Evolutionary conservation across 2,888 invertebrate species (phyloP), one percentile per base, ranked within the genome.

Genomic region (Ceramica pisi): DNA sequence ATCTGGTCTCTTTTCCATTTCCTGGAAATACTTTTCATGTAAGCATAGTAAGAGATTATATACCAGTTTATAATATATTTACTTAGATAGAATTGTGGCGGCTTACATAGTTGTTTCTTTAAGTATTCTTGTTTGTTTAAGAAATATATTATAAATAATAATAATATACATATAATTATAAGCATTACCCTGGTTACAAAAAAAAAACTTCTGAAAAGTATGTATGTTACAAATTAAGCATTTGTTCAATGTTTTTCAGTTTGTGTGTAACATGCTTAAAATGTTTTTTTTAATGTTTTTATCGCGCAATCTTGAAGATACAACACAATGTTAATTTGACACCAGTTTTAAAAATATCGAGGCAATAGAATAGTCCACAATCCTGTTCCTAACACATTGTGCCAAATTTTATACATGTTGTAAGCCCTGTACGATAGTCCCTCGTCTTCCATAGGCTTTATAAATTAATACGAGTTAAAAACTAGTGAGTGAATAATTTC

Each of bases 361-460:
- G 62, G 73, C 66, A 78, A 84, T 76, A 89, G 81, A 74, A 78
- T 85, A 84, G 86, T 84, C 86, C 89, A 90, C 82, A 80, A 89
- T 86, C 93, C 93, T 86, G 93, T 94, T 95, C 94, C 94, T 94
- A 92, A 89, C 88, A 90, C 85, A 86, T 88, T 93, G 95, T 95
- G 95, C 95, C 95, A 95, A 95, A 92, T 89, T 84, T 89, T 90
- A 89, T 87, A 87, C 86, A 84, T 87, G 82, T 89, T 85, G 83
- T 89, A 87, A 87, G 88, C 90, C 91, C 90, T 86, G 79, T 88
- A 90, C 83, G 86, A 92, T 87, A 90, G 88, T 90, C 92, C 94
- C 94, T 92, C 88, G 94, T 95, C 95, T 95, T 95, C 95, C 95
- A 94, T 93, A 93, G 90, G 85, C 90, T 88, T 90, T 87, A 82